Conservation (phyloP, 2,797 vertebrate genomes). For the Gymnothorax reevesii region DNA sequence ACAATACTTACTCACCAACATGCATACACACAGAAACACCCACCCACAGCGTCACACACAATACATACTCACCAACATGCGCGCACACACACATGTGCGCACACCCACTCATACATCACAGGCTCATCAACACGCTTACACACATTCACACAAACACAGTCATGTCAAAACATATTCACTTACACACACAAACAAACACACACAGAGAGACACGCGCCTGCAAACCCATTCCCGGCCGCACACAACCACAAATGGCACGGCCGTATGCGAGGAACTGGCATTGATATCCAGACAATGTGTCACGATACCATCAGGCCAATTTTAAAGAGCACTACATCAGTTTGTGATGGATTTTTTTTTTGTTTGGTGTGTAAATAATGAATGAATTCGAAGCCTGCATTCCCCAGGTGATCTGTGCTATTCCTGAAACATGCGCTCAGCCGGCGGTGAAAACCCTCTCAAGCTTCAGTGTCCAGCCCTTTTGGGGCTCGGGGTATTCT, state of each 20-base stretch:
- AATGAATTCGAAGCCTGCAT: background rate
- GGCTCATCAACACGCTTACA: background rate
- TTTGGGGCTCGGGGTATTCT: background rate
- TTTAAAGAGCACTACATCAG: constrained; percentile 6
- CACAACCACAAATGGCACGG: background rate
- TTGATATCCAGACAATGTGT: background rate
- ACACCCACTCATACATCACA: no score
- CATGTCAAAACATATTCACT: background rate
- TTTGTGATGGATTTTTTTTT: background rate
- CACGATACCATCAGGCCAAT: background rate
- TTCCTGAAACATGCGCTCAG: background rate
- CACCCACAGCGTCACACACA: background rate
- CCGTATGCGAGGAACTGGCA: background rate
- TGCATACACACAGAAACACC: background rate
- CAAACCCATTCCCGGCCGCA: background rate
- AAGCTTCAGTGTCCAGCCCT: background rate
- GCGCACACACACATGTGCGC: background rate
- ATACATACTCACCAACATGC: background rate
- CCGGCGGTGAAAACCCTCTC: background rate
- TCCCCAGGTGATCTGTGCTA: constrained; percentile 5
- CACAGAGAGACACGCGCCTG: background rate
- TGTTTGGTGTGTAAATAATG: background rate
- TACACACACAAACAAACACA: background rate
- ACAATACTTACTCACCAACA: background rate
- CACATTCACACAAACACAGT: background rate